A percentile compares a stretch with the other conserved stretches of the same genome.
These are phyloP conservation scores for Caretta caretta DNA, from an alignment of 2,113 vertebrate genomes.

Conservation along the genomic window DNA sequence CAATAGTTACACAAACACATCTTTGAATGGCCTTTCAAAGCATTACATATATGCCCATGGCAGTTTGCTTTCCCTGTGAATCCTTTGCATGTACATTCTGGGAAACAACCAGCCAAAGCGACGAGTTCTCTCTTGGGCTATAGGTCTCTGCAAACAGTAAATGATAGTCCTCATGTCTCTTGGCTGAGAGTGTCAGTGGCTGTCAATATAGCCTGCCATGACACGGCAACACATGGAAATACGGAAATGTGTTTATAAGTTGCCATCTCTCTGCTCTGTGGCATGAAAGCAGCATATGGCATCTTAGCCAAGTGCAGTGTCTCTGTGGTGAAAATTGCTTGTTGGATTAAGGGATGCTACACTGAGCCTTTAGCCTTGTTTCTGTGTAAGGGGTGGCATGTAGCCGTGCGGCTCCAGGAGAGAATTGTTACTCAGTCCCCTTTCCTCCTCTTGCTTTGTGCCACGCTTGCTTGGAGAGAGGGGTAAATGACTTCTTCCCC, in stretches of 20 bases:
- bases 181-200: not conserved
- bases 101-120: not conserved
- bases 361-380: not conserved
- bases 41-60: not conserved
- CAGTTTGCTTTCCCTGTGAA: accelerated
- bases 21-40: not conserved
- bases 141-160: not conserved
- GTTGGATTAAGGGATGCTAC: not conserved
- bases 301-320: not conserved
- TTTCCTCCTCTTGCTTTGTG: not conserved
- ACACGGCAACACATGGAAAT: not conserved
- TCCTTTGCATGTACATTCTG: not conserved
- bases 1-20: not conserved
- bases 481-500: not conserved
- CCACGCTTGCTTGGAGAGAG: not conserved
- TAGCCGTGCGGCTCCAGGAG: not conserved
- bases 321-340: not conserved
- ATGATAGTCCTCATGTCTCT: not conserved
- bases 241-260: not conserved
- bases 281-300: not conserved
- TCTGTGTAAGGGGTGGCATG: not conserved
- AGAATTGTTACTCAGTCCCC: not conserved
- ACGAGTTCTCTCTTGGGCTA: not conserved
- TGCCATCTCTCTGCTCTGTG: not conserved
- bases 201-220: not conserved